phyloP scores from a whole-genome alignment of 2,888 invertebrate genomes.

The Cyrtodaria siliqua region DNA sequence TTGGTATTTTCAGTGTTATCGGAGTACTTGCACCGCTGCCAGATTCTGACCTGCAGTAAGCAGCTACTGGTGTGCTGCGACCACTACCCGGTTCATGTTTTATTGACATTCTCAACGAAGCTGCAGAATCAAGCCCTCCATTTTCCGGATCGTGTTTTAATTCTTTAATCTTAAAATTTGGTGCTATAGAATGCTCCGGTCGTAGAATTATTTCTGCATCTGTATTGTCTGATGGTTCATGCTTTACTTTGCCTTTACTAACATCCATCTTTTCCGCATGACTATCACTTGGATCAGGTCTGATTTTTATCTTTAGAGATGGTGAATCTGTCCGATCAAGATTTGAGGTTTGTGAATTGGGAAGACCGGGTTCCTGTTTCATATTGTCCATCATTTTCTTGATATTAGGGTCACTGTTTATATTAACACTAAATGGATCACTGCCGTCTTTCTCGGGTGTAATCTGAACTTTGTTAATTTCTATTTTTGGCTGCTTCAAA shows the following conservation, averaged over 20 bases:
- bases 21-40: conserved; percentile 49
- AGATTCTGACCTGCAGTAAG: conserved; percentile 47
- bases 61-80: conserved; percentile 12
- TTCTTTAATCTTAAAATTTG: conserved; percentile 48
- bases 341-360: conserved; percentile 10
- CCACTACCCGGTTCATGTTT: conserved; percentile 32
- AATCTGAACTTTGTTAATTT: conserved; percentile 52
- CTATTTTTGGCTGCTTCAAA: conserved; percentile 54
- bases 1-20: conserved; percentile 26
- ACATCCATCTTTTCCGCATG: not conserved
- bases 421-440: conserved; percentile 52
- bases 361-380: conserved; percentile 9
- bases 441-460: conserved; percentile 55
- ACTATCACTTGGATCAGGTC: conserved; percentile 13
- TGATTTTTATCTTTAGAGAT: conserved; percentile 13
- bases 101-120: conserved; percentile 28
- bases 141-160: conserved; percentile 41
- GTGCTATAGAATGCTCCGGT: conserved; percentile 46
- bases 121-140: conserved; percentile 27
- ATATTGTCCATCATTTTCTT: conserved; percentile 46
- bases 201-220: conserved; percentile 41
- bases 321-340: conserved; percentile 20
- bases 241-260: conserved; percentile 14
- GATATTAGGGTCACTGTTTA: conserved; percentile 42
- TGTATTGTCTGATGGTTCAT: conserved; percentile 2